Percentiles rank a stretch among this genome's conserved stretches.
Conservation (phyloP, 2,888 invertebrate genomes). For the Trichogramma evanescens region DNA sequence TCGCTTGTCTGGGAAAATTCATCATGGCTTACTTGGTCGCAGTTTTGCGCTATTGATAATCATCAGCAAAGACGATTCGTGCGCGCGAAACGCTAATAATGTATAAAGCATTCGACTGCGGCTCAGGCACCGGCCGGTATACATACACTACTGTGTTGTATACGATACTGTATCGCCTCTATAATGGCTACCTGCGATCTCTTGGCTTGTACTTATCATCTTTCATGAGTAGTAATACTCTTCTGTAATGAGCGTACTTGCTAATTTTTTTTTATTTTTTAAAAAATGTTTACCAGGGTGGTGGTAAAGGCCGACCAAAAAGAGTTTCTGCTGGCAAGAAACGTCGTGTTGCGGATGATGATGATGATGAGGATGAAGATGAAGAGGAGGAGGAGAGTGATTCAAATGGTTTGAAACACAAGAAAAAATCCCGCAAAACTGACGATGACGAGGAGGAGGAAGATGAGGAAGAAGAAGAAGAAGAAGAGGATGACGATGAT, state of each 20-base stretch:
- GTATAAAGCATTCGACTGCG: no score
- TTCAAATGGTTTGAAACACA: constrained; percentile 42
- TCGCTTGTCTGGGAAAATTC: no score
- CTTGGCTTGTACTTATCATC: no score
- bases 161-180: no score
- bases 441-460: constrained; percentile 34
- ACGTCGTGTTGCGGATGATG: constrained; percentile 43
- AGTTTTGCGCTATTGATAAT: no score
- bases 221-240: no score
- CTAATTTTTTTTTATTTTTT: constrained; percentile 1
- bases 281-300: constrained; percentile 4
- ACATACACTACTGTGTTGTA: no score
- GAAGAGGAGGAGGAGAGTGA: constrained; percentile 41
- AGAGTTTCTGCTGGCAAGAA: constrained; percentile 39
- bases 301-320: constrained; percentile 34
- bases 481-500: constrained; percentile 41
- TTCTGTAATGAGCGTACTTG: background rate
- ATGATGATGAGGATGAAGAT: constrained; percentile 41
- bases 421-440: constrained; percentile 40
- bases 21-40: no score
- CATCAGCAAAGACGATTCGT: no score
- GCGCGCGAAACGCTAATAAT: no score
- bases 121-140: no score
- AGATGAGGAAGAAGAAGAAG: constrained; percentile 35
- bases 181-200: no score